phyloP scores from a whole-genome alignment of 2,113 vertebrate species.

The Pantherophis guttatus region DNA sequence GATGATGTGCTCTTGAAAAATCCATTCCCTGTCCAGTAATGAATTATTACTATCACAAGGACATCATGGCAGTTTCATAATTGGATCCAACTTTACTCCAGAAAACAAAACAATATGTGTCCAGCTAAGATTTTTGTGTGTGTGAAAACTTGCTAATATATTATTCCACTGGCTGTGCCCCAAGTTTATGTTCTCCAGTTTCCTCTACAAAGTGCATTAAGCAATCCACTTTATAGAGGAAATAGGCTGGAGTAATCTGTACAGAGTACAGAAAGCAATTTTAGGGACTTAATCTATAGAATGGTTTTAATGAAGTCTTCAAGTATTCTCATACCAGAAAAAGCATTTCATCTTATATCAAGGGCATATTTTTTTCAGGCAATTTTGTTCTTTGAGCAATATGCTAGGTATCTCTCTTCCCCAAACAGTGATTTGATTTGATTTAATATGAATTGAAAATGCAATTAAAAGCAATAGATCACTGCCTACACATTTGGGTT shows the following conservation, averaged over 20 bases:
- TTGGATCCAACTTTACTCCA: conserved; percentile 25
- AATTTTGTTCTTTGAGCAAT: not conserved
- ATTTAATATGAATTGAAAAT: not conserved
- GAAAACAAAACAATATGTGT: conserved; percentile 37
- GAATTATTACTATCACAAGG: conserved; percentile 17
- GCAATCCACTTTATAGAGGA: not conserved
- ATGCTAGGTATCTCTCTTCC: not conserved
- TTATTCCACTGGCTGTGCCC: conserved; percentile 38
- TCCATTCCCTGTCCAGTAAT: not conserved
- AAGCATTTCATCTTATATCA: not conserved
- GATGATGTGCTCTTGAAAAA: not conserved
- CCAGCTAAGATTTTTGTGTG: not conserved
- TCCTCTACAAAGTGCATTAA: not conserved
- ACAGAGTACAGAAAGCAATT: not conserved
- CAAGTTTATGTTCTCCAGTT: conserved; percentile 32
- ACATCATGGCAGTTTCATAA: not conserved
- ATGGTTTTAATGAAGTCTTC: not conserved
- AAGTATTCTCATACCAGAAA: not conserved
- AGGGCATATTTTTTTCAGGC: not conserved
- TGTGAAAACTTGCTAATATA: conserved; percentile 25
- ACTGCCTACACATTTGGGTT: not conserved
- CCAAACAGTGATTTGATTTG: not conserved
- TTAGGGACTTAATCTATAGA: not conserved
- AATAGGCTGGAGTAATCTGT: not conserved
- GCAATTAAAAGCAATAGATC: not conserved